Percentiles rank a stretch among this genome's conserved stretches.
Evolutionary conservation across 2,888 invertebrate species (phyloP).

Genomic region (Seira musarum): DNA sequence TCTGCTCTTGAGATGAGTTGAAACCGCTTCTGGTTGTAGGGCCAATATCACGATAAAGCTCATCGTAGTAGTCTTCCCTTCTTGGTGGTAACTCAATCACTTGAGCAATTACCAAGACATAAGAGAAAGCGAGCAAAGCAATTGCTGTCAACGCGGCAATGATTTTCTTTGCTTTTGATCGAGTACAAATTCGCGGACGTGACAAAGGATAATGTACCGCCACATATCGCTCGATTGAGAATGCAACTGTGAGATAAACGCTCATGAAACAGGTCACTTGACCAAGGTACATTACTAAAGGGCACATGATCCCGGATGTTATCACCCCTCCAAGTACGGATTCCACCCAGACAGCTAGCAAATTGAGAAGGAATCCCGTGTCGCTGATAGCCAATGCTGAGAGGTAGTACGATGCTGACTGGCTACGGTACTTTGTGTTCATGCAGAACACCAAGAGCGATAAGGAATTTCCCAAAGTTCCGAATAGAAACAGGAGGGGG

Average conservation of each 20-base stretch:
- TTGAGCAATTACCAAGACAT: slow-evolving; percentile 65
- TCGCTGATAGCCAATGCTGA: slow-evolving; percentile 85
- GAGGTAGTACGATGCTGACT: slow-evolving; percentile 85
- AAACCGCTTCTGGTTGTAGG: background rate
- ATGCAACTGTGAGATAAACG: slow-evolving; percentile 89
- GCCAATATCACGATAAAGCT: background rate
- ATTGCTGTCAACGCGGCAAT: slow-evolving; percentile 75
- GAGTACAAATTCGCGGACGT: slow-evolving; percentile 82
- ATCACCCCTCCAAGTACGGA: slow-evolving; percentile 72
- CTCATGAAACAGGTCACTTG: slow-evolving; percentile 84
- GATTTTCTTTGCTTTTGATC: slow-evolving; percentile 79
- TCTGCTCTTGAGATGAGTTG: background rate
- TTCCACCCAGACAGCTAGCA: slow-evolving; percentile 81
- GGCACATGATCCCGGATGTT: slow-evolving; percentile 77
- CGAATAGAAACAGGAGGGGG: slow-evolving; percentile 80
- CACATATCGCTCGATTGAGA: slow-evolving; percentile 88
- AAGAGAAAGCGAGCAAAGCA: slow-evolving; percentile 63
- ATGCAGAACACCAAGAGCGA: slow-evolving; percentile 83
- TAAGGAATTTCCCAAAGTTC: slow-evolving; percentile 82
- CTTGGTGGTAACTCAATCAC: slow-evolving; percentile 34
- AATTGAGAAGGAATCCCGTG: slow-evolving; percentile 80
- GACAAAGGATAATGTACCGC: slow-evolving; percentile 82
- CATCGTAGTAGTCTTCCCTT: background rate
- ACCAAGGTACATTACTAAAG: slow-evolving; percentile 81
- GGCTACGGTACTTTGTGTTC: slow-evolving; percentile 79